Evolutionary conservation across 2,888 invertebrate species (phyloP).

Genomic region (Priocnemis perturbator): DNA sequence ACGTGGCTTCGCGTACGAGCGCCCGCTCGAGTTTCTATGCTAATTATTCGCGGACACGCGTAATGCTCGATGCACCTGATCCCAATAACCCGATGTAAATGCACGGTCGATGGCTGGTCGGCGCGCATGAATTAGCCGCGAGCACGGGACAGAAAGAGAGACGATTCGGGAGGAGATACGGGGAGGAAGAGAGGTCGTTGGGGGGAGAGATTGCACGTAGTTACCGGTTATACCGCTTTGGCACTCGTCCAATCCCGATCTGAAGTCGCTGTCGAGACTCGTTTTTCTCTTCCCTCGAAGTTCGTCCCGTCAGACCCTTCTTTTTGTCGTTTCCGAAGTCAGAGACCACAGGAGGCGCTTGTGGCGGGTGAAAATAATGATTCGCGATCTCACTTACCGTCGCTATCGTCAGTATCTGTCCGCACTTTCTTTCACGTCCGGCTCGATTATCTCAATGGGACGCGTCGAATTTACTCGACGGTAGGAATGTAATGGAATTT

Average conservation of each 20-base stretch:
- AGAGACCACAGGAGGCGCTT: conserved; percentile 23
- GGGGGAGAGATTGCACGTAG: conserved; percentile 42
- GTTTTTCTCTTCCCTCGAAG: conserved; percentile 23
- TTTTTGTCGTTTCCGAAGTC: conserved; percentile 31
- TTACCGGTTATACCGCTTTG: conserved; percentile 40
- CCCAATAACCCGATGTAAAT: conserved; percentile 25
- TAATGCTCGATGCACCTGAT: conserved; percentile 34
- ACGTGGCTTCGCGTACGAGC: no score
- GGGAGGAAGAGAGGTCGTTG: conserved; percentile 13
- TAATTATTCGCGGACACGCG: conserved; percentile 33
- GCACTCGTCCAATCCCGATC: conserved; percentile 42
- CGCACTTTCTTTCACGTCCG: no score
- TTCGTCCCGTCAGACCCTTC: background rate
- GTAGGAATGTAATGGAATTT: no score
- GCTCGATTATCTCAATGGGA: no score
- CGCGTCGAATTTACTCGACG: no score
- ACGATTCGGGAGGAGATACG: conserved; percentile 22
- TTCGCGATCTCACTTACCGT: no score
- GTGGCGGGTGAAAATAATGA: no score
- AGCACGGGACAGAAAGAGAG: conserved; percentile 11
- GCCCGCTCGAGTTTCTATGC: conserved; percentile 26
- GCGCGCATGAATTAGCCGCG: background rate
- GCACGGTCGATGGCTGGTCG: background rate
- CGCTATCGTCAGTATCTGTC: no score
- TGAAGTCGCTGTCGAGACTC: conserved; percentile 35